phyloP scores from a whole-genome alignment of 2,888 invertebrate species.

The Archips xylosteana region DNA sequence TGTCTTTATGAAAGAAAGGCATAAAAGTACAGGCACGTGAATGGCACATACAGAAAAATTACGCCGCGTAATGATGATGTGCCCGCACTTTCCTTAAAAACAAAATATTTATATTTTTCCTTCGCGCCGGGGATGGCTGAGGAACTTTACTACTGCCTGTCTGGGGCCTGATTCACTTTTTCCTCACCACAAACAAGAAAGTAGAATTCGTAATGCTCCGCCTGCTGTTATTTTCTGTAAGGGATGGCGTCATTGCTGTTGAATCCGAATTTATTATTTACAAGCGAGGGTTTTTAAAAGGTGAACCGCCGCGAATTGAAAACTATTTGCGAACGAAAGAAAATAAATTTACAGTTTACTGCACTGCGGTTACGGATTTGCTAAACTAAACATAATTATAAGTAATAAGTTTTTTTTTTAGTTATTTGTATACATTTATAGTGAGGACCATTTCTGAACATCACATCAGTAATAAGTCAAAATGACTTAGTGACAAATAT shows the following conservation, averaged over 20 bases:
- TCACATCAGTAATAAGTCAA: too few species aligned
- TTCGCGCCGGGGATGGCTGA: slow-evolving; percentile 78
- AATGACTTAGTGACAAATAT: too few species aligned
- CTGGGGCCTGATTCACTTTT: slow-evolving; percentile 44
- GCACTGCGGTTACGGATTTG: background rate
- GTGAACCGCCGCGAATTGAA: slow-evolving; percentile 20
- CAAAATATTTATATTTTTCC: slow-evolving; percentile 73
- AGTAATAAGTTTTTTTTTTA: background rate
- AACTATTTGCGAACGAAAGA: slow-evolving; percentile 17
- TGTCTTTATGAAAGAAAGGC: slow-evolving; percentile 84
- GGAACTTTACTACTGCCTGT: slow-evolving; percentile 65
- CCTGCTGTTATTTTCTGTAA: slow-evolving; percentile 39
- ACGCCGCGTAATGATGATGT: slow-evolving; percentile 84
- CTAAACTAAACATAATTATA: background rate
- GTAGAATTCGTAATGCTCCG: slow-evolving; percentile 38
- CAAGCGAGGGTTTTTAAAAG: slow-evolving; percentile 34
- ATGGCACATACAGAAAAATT: slow-evolving; percentile 85
- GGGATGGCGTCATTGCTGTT: slow-evolving; percentile 41
- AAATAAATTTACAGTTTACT: slow-evolving; percentile 16
- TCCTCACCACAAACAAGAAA: slow-evolving; percentile 36
- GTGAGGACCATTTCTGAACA: too few species aligned
- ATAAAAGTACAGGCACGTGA: slow-evolving; percentile 83
- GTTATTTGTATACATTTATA: too few species aligned
- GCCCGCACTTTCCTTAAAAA: slow-evolving; percentile 79
- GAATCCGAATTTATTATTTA: slow-evolving; percentile 39